These are phyloP conservation scores for Ceratina japonica DNA, from an alignment of 1,140 invertebrate species.

Conservation along the genomic window DNA sequence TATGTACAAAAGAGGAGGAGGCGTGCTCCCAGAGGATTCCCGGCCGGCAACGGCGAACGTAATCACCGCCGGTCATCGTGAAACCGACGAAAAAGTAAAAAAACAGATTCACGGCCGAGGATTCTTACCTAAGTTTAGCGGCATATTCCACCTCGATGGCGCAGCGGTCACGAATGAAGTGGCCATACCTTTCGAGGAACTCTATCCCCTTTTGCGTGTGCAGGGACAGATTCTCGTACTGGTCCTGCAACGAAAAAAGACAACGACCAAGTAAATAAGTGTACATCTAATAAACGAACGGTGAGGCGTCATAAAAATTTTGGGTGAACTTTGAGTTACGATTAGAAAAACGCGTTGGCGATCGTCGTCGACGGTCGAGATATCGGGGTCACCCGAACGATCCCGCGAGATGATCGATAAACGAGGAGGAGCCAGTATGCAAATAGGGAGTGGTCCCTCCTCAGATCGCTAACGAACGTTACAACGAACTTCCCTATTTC, in stretches of 20 bases:
- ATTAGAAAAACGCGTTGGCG: too few relatives aligned
- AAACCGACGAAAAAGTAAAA: not conserved
- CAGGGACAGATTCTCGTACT: slow-evolving; percentile 96
- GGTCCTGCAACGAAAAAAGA: slow-evolving; percentile 87
- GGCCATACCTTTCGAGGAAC: slow-evolving; percentile 96
- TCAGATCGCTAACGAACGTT: too few relatives aligned
- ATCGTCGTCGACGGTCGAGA: too few relatives aligned
- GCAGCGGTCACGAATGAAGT: slow-evolving; percentile 96
- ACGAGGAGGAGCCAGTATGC: too few relatives aligned
- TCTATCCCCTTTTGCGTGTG: slow-evolving; percentile 99
- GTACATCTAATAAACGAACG: too few relatives aligned
- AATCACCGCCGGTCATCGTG: not conserved
- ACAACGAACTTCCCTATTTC: too few relatives aligned
- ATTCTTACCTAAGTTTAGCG: slow-evolving; percentile 91
- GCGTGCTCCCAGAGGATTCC: not conserved
- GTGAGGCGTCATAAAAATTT: too few relatives aligned
- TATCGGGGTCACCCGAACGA: too few relatives aligned
- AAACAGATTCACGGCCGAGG: not conserved
- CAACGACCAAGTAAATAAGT: not conserved
- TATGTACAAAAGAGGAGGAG: slow-evolving; percentile 36
- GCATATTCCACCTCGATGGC: slow-evolving; percentile 98
- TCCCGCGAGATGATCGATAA: too few relatives aligned
- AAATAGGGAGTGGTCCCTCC: too few relatives aligned
- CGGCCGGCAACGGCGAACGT: too few relatives aligned
- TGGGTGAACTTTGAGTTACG: too few relatives aligned